These are phyloP conservation scores for Gobiocypris rarus DNA, from an alignment of 2,113 vertebrate genomes.

Conservation along the genomic window DNA sequence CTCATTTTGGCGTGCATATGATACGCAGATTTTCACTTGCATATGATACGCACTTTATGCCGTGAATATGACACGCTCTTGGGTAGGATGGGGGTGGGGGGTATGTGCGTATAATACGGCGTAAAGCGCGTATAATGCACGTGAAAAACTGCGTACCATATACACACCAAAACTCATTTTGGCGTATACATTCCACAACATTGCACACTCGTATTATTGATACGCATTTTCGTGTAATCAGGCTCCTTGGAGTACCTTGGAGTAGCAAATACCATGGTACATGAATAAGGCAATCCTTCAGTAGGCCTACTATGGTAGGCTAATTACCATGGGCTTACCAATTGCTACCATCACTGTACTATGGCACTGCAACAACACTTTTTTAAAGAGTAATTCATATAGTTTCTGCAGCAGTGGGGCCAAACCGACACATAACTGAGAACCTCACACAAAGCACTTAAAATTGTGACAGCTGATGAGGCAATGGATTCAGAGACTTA, in stretches of 20 bases:
- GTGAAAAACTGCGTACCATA: too few species aligned
- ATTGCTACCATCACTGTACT: background rate
- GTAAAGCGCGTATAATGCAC: too few species aligned
- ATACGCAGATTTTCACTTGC: too few species aligned
- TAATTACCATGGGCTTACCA: background rate
- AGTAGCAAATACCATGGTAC: background rate
- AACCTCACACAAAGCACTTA: conserved; percentile 5
- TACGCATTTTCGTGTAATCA: too few species aligned
- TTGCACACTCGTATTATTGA: too few species aligned
- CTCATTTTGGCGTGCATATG: too few species aligned
- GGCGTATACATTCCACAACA: too few species aligned
- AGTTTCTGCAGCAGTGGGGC: background rate
- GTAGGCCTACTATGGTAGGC: background rate
- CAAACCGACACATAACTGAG: background rate
- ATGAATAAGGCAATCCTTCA: background rate
- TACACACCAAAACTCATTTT: too few species aligned
- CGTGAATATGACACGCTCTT: too few species aligned
- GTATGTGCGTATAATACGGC: too few species aligned
- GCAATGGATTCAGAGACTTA: conserved; percentile 34
- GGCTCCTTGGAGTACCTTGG: background rate
- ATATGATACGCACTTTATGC: too few species aligned
- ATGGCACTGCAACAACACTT: background rate
- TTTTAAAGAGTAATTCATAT: background rate
- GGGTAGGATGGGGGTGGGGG: too few species aligned
- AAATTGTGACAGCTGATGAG: background rate